phyloP scores from a whole-genome alignment of 1,140 invertebrate species.

The Melipona quadrifasciata region DNA sequence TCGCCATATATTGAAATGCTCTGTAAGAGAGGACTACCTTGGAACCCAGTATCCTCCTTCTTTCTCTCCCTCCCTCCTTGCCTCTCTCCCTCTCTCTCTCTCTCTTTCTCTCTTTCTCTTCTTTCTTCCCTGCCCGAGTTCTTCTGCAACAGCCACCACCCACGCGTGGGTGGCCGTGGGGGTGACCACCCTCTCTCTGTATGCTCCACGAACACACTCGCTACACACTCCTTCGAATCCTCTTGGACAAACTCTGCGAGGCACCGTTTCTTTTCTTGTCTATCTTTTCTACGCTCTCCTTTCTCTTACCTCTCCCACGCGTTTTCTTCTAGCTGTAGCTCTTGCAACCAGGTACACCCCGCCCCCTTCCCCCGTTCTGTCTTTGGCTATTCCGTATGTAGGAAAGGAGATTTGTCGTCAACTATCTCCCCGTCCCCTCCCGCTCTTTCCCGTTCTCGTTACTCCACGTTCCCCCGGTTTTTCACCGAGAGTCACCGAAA shows the following conservation, averaged over 20 bases:
- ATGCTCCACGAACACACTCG: constrained; percentile 54
- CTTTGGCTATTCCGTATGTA: constrained; percentile 34
- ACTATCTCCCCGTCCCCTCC: not conserved
- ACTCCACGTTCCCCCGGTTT: not conserved
- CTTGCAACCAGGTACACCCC: constrained; percentile 2
- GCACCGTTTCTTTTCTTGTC: constrained; percentile 36
- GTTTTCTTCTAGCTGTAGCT: constrained; percentile 15
- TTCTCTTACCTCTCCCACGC: not conserved
- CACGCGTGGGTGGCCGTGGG: constrained; percentile 59
- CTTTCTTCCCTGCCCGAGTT: constrained; percentile 25
- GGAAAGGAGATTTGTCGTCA: constrained; percentile 59
- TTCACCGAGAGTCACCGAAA: constrained; percentile 33
- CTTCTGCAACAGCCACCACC: constrained; percentile 69
- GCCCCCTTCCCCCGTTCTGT: constrained; percentile 2
- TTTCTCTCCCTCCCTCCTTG: constrained; percentile 5
- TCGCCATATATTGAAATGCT: constrained; percentile 81
- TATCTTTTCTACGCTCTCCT: constrained; percentile 19
- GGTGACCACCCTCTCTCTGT: constrained; percentile 57
- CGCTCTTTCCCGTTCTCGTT: not conserved
- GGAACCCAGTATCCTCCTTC: constrained; percentile 43
- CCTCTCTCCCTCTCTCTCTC: not conserved
- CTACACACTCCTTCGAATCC: constrained; percentile 61
- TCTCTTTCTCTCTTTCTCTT: constrained; percentile 34
- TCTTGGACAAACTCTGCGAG: constrained; percentile 74
- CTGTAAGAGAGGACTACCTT: constrained; percentile 75